Percentiles rank a stretch among this genome's conserved stretches.
phyloP scores from a whole-genome alignment of 2,888 invertebrate genomes.

The Empis stercorea region DNA sequence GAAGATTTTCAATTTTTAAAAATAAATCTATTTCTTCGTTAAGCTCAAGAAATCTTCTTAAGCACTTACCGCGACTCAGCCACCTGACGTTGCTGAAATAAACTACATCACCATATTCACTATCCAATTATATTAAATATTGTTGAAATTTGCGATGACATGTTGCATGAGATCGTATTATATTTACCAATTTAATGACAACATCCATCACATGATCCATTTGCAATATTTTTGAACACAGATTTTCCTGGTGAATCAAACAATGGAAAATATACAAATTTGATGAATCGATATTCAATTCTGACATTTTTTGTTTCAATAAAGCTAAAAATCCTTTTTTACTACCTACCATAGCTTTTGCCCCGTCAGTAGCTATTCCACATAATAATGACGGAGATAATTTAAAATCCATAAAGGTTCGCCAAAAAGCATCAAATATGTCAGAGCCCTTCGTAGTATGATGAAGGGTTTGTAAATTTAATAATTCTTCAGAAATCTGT shows the following conservation, averaged over 20 bases:
- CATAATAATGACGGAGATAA: background rate
- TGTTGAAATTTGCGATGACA: slow-evolving; percentile 3
- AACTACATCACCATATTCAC: slow-evolving; percentile 7
- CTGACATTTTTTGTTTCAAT: background rate
- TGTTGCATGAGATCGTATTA: background rate
- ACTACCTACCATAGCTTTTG: background rate
- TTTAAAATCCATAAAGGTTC: background rate
- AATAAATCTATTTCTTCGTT: slow-evolving; percentile 5
- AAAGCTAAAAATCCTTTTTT: background rate
- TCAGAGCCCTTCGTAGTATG: background rate
- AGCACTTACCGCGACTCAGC: slow-evolving; percentile 6
- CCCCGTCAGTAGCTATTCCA: background rate
- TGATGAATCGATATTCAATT: background rate
- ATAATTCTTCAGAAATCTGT: background rate
- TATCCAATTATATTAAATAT: slow-evolving; percentile 2
- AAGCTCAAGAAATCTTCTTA: slow-evolving; percentile 6
- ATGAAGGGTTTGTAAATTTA: background rate
- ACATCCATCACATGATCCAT: background rate
- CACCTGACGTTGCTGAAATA: slow-evolving; percentile 5
- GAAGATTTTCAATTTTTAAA: slow-evolving; percentile 1
- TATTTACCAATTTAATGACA: background rate
- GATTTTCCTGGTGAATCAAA: slow-evolving; percentile 3
- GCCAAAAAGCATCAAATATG: background rate
- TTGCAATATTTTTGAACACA: background rate
- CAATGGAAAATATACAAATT: slow-evolving; percentile 3